Evolutionary conservation across 2,888 invertebrate species (phyloP).

Genomic region (Mermis nigrescens): DNA sequence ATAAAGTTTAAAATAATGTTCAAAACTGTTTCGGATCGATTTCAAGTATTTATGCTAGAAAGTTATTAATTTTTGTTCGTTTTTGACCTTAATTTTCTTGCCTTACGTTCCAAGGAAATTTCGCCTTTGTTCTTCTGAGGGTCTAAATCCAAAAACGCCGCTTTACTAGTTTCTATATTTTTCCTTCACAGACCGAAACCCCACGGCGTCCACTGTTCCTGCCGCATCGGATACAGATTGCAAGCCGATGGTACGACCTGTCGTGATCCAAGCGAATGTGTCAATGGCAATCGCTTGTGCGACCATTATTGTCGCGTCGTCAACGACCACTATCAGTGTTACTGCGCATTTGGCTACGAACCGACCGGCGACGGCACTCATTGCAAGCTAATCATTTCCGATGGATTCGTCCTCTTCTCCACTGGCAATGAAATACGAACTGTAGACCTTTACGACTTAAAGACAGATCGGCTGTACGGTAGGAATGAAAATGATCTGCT

Average conservation of each 20-base stretch:
- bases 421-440: background rate
- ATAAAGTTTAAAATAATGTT: too few relatives aligned
- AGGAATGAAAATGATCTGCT: too few relatives aligned
- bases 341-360: constrained; percentile 18
- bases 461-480: background rate
- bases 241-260: constrained; percentile 15
- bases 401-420: constrained; percentile 11
- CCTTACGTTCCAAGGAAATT: too few relatives aligned
- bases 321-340: constrained; percentile 15
- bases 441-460: background rate
- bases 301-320: constrained; percentile 12
- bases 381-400: constrained; percentile 15
- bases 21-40: too few relatives aligned
- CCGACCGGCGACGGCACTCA: constrained; percentile 16
- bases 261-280: constrained; percentile 17
- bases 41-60: too few relatives aligned
- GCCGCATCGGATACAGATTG: constrained; percentile 14
- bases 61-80: too few relatives aligned
- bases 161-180: too few relatives aligned
- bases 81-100: too few relatives aligned
- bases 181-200: background rate
- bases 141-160: too few relatives aligned
- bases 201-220: constrained; percentile 15
- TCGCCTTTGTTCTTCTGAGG: too few relatives aligned
- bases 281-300: constrained; percentile 12